Percentiles rank a stretch among this genome's conserved stretches.
phyloP scores from a whole-genome alignment of 2,888 invertebrate genomes.

The Himalopsyche japonica region DNA sequence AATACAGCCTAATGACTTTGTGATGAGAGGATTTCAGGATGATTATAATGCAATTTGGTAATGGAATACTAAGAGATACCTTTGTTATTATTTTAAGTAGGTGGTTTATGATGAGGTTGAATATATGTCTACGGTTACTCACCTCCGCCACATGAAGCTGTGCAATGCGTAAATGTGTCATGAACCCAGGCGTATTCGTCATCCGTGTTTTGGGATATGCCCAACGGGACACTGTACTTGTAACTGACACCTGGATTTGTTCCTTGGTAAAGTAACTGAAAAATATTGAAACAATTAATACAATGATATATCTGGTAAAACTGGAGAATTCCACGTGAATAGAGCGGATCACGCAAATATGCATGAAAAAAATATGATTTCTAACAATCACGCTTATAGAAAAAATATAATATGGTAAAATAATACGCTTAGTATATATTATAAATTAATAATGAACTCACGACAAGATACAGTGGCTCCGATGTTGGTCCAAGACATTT shows the following conservation, averaged over 20 bases:
- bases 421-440: no score
- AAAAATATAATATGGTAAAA: no score
- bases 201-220: conserved; percentile 65
- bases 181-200: conserved; percentile 82
- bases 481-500: conserved; percentile 84
- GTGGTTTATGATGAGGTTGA: no score
- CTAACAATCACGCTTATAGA: no score
- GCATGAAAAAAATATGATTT: no score
- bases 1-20: no score
- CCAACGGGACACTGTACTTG: conserved; percentile 86
- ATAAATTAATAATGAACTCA: conserved; percentile 46
- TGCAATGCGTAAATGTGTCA: conserved; percentile 79
- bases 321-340: no score
- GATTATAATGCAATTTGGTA: no score
- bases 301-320: background rate
- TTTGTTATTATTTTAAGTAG: no score
- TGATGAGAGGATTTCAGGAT: no score
- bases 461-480: conserved; percentile 86
- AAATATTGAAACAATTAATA: conserved; percentile 27
- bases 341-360: no score
- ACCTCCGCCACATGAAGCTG: conserved; percentile 90
- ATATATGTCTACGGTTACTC: background rate
- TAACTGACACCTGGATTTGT: conserved; percentile 83
- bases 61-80: no score
- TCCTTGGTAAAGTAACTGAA: conserved; percentile 79